Conservation (phyloP, 35 echinoderm and acorn worm genomes). For the Diadema setosum region DNA sequence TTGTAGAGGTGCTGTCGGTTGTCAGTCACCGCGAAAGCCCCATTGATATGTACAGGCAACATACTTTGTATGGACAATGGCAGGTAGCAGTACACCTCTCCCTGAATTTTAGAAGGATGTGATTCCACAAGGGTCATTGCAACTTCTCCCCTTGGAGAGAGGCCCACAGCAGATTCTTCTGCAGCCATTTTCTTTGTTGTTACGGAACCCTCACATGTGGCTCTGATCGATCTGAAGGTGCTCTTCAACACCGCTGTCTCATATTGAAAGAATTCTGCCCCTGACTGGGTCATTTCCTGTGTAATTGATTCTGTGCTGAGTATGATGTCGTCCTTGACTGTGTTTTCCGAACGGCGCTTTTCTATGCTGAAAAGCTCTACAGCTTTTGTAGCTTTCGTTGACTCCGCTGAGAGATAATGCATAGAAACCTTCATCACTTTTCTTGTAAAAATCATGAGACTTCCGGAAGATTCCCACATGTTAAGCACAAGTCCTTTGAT, state of each 20-base stretch:
- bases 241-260: too few species aligned
- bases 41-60: slow-evolving; percentile 81
- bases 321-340: not conserved
- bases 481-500: not conserved
- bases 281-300: not conserved
- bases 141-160: slow-evolving; percentile 37
- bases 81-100: slow-evolving; percentile 53
- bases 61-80: slow-evolving; percentile 42
- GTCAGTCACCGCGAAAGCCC: slow-evolving; percentile 46
- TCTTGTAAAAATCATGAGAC: slow-evolving; percentile 77
- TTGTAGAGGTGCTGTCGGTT: slow-evolving; percentile 40
- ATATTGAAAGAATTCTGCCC: too few species aligned
- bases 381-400: not conserved
- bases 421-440: slow-evolving; percentile 62
- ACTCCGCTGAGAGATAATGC: not conserved
- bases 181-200: too few species aligned
- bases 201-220: too few species aligned
- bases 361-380: not conserved
- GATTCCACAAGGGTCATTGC: not conserved
- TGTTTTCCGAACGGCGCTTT: not conserved
- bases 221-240: not conserved
- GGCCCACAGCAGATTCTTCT: too few species aligned
- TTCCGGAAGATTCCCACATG: slow-evolving; percentile 9
- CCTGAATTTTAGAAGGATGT: not conserved
- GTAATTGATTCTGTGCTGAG: not conserved